These are phyloP conservation scores for Acanthopleura granulata DNA, from an alignment of 2,888 invertebrate genomes.

Conservation along the genomic window DNA sequence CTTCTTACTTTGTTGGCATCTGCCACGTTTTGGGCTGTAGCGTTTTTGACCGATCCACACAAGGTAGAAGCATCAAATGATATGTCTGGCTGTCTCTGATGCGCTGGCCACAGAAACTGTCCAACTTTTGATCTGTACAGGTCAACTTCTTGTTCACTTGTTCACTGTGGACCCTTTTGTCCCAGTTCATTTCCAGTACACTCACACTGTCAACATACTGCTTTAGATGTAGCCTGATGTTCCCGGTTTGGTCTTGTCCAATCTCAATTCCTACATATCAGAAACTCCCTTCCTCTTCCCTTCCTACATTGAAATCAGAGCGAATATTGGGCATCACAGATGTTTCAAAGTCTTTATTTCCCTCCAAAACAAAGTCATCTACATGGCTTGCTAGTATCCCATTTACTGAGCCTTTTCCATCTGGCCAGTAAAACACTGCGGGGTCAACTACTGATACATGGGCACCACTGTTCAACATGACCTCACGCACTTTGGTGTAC, in stretches of 20 bases:
- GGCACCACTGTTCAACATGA: background rate
- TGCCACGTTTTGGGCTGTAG: background rate
- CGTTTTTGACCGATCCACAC: background rate
- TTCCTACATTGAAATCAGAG: background rate
- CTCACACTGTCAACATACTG: background rate
- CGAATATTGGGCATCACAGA: background rate
- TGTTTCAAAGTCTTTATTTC: background rate
- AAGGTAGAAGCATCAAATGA: background rate
- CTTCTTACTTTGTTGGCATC: background rate
- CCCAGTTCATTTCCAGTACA: background rate
- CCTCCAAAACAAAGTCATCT: conserved; percentile 6
- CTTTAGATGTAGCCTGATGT: background rate
- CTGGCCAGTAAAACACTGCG: conserved; percentile 2
- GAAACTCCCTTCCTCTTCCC: background rate
- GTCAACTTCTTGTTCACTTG: background rate
- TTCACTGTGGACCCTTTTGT: background rate
- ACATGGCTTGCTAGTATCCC: conserved; percentile 2
- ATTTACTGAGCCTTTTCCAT: background rate
- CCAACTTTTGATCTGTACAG: background rate
- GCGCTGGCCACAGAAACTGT: background rate
- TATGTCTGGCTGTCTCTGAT: background rate
- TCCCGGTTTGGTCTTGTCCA: background rate
- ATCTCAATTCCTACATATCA: background rate
- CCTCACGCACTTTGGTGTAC: background rate
- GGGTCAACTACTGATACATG: background rate